phyloP scores from a whole-genome alignment of 2,888 invertebrate species.

The Trilocha varians region DNA sequence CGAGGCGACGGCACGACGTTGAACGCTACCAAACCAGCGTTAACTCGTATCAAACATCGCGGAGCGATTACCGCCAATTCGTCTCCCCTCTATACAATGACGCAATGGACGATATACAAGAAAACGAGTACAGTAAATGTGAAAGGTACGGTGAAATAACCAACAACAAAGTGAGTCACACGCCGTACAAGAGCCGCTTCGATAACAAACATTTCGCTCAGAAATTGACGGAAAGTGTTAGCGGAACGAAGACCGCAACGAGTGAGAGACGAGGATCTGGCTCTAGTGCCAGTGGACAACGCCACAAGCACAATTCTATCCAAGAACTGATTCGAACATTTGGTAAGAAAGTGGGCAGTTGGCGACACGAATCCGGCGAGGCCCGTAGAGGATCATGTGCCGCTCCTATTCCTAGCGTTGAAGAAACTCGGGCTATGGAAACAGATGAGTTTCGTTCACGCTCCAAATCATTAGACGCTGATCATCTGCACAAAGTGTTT shows the following conservation, averaged over 20 bases:
- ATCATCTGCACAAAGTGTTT: conserved; percentile 49
- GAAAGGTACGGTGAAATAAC: conserved; percentile 65
- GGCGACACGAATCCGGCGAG: conserved; percentile 74
- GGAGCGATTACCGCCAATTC: conserved; percentile 58
- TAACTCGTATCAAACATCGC: conserved; percentile 41
- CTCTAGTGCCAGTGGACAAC: conserved; percentile 42
- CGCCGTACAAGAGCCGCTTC: conserved; percentile 35
- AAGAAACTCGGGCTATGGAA: conserved; percentile 55
- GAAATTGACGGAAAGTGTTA: conserved; percentile 46
- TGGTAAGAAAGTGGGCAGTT: conserved; percentile 82
- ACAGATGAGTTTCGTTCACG: conserved; percentile 81
- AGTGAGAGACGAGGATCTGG: conserved; percentile 52
- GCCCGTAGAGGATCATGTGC: conserved; percentile 58
- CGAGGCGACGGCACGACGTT: conserved; percentile 37
- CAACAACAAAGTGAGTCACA: conserved; percentile 43
- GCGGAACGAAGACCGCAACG: conserved; percentile 24
- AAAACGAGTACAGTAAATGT: conserved; percentile 63
- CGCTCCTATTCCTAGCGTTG: conserved; percentile 58
- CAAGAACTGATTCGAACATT: conserved; percentile 84
- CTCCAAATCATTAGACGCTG: conserved; percentile 84
- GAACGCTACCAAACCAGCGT: conserved; percentile 42
- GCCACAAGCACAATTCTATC: conserved; percentile 79
- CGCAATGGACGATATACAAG: conserved; percentile 65
- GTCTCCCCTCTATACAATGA: conserved; percentile 58
- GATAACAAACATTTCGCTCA: conserved; percentile 62